Percentiles rank a stretch among this genome's conserved stretches.
phyloP scores from a whole-genome alignment of 1,140 invertebrate species.

The Aphaenogaster floridana region DNA sequence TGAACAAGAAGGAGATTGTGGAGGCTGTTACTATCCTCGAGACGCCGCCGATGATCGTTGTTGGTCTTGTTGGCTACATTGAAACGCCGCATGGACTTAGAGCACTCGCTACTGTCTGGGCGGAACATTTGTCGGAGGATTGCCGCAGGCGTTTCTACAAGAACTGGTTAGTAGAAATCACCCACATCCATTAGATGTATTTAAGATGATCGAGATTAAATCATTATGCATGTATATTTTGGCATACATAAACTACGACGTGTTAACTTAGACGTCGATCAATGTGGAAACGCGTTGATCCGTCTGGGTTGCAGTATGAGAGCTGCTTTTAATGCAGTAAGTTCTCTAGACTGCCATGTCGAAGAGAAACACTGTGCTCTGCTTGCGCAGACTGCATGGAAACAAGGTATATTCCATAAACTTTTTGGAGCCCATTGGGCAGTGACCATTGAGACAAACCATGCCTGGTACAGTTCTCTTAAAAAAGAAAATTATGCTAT shows the following conservation, averaged over 20 bases:
- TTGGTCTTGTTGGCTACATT: slow-evolving; percentile 99
- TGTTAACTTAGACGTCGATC: slow-evolving; percentile 67
- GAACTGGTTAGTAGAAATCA: slow-evolving; percentile 94
- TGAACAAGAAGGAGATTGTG: slow-evolving; percentile 99
- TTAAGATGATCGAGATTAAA: neutral
- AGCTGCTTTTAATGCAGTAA: slow-evolving; percentile 83
- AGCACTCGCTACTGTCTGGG: slow-evolving; percentile 98
- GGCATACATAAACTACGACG: slow-evolving; percentile 37
- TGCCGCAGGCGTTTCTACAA: slow-evolving; percentile 99
- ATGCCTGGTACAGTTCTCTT: slow-evolving; percentile 89
- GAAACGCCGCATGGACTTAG: slow-evolving; percentile 98
- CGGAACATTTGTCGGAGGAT: slow-evolving; percentile 99
- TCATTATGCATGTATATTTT: neutral
- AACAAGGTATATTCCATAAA: slow-evolving; percentile 90
- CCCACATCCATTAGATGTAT: neutral
- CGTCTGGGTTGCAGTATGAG: slow-evolving; percentile 78
- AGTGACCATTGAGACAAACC: slow-evolving; percentile 90
- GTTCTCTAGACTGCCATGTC: slow-evolving; percentile 78
- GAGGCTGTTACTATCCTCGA: slow-evolving; percentile 99
- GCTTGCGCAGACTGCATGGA: slow-evolving; percentile 85
- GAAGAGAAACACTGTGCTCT: slow-evolving; percentile 86
- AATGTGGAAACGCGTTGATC: slow-evolving; percentile 70
- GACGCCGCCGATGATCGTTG: slow-evolving; percentile 99
- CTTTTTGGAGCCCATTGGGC: slow-evolving; percentile 90
- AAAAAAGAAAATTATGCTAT: neutral